These are phyloP conservation scores for Sebastes itinus DNA, from an alignment of 2,797 vertebrate genomes.

Conservation along the genomic window DNA sequence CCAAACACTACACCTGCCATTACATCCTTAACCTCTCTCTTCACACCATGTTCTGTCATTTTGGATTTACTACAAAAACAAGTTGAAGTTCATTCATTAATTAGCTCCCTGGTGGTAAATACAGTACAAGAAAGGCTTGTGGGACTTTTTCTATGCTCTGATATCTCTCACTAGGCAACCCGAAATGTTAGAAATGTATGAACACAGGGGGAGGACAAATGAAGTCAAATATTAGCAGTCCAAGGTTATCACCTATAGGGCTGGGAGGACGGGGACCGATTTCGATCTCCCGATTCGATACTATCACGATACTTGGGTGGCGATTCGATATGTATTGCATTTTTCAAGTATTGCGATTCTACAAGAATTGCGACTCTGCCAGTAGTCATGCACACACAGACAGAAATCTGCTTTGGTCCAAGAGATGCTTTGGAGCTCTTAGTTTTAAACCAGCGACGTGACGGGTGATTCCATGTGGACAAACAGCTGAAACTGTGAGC, in stretches of 20 bases:
- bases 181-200: background rate
- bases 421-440: background rate
- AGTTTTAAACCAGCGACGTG: background rate
- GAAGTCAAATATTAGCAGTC: background rate
- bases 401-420: background rate
- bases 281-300: too few species aligned
- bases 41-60: slow-evolving; percentile 17
- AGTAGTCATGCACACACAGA: background rate
- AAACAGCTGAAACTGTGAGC: background rate
- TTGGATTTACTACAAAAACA: slow-evolving; percentile 8
- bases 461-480: background rate
- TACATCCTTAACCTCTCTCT: slow-evolving; percentile 8
- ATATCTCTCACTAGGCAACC: background rate
- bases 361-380: too few species aligned
- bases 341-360: too few species aligned
- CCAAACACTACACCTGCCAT: slow-evolving; percentile 9
- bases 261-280: too few species aligned
- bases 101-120: background rate
- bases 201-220: background rate
- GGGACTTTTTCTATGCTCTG: background rate
- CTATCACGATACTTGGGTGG: too few species aligned
- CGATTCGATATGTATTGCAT: too few species aligned
- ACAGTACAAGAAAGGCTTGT: background rate
- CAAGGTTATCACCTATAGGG: background rate
- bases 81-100: background rate